Percentiles rank a stretch among this genome's conserved stretches.
Evolutionary conservation across 2,113 vertebrate genomes (phyloP).

Genomic region (Picathartes gymnocephalus): DNA sequence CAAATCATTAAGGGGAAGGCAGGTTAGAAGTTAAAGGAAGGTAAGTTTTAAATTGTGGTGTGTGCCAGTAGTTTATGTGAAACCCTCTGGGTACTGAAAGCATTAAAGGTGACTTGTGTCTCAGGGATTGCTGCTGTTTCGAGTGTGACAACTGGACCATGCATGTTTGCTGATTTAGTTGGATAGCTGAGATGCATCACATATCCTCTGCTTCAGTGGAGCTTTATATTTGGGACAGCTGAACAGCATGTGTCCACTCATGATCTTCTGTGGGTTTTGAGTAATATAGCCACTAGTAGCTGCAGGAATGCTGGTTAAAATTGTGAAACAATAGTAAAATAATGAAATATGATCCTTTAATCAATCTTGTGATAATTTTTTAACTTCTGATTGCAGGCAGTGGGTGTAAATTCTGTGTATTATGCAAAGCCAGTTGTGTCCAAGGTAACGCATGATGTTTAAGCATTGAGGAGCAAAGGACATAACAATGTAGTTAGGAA

Average conservation of each 20-base stretch:
- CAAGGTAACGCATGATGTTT: background rate
- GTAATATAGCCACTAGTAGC: background rate
- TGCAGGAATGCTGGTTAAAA: background rate
- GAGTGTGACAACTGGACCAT: background rate
- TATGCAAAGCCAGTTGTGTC: background rate
- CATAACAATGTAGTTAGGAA: background rate
- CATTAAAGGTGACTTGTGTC: background rate
- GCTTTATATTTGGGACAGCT: background rate
- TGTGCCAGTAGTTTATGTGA: background rate
- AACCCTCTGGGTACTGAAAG: background rate
- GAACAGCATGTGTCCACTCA: background rate
- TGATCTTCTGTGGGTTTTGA: background rate
- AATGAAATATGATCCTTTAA: background rate
- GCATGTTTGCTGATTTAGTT: background rate
- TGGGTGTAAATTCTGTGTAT: background rate
- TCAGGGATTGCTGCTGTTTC: background rate
- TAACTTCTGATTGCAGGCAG: background rate
- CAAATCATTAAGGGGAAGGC: background rate
- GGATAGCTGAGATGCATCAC: background rate
- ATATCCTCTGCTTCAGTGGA: background rate
- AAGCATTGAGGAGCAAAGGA: background rate
- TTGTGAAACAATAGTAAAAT: background rate
- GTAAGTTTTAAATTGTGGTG: background rate
- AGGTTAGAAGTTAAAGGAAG: background rate
- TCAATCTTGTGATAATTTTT: background rate